Base-by-base conservation (phyloP, 2,113 vertebrate species). In the Hipposideros armiger region DNA sequence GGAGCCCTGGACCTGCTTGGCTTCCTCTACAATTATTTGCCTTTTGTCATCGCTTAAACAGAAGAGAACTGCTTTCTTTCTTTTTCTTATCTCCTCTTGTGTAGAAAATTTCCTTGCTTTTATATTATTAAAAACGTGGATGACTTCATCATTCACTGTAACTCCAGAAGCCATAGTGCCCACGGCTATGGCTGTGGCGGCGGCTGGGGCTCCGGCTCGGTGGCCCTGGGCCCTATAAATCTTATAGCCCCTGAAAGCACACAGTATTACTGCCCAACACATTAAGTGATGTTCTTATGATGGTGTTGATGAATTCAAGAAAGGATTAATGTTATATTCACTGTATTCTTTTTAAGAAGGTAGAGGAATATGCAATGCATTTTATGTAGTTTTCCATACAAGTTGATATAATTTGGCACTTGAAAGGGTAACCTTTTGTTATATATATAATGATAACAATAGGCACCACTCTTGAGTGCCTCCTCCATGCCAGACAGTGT, bases 121-220 rank as follows among this genome's bases (percentile, higher is more conserved):
- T 99, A 99, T 99, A 97, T 99, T 99, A 98, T 99, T 99, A 98
- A 99, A 99, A 98, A 99, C 99, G 98, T 98, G 99, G 99, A 99
- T 99, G 98, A 99, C 99, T 98, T 99, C 99, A 98, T 99, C 99
- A 89, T 99, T 99, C 97, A 99, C 99, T 97, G 99, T 99, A 97
- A 99, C 99, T 98, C 99, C 99, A 98, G 99, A 99, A 97, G 99
- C 99, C 99, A 99, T 99, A 97, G 97, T 98, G 98, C 97, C 98
- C 97, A 97, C 95, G 96, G 90, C 95, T 58, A 88, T 56, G 42
- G 76, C 92, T 95, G 96, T 81, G 92, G 94, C 86, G 91, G 95
- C 16, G 91, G 84, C 92, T 95, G 96, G 81, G 92, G 94, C 86
- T 89, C 94, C 16, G 91, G 84, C 93, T 78, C 42, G 28, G 93